A percentile compares a stretch with the other conserved stretches of the same genome.
Conservation (phyloP, 2,888 invertebrate genomes). For the Eumerus sabulonum region DNA sequence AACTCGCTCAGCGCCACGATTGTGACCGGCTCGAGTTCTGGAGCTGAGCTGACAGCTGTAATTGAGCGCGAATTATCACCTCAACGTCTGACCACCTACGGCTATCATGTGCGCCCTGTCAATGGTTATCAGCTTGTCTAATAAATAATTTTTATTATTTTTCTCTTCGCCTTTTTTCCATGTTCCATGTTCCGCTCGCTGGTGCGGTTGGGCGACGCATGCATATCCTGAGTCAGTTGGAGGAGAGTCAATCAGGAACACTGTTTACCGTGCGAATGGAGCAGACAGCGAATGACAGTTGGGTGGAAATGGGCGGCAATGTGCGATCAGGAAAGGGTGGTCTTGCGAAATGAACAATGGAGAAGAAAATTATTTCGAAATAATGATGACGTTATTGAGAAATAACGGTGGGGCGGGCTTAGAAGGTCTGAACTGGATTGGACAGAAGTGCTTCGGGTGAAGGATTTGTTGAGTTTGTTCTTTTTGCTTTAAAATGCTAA, state of each 20-base stretch:
- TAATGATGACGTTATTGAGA: constrained; percentile 20
- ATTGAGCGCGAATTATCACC: constrained; percentile 68
- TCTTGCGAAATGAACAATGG: constrained; percentile 32
- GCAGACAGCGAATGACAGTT: constrained; percentile 41
- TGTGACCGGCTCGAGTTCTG: constrained; percentile 2
- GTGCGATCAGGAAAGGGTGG: constrained; percentile 22
- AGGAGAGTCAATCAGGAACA: constrained; percentile 5
- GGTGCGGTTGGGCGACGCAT: constrained; percentile 46
- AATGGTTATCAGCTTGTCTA: constrained; percentile 69
- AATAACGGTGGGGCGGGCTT: too few species aligned
- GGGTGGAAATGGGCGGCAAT: constrained; percentile 52
- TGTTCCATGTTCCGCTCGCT: constrained; percentile 4
- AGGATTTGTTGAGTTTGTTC: too few species aligned
- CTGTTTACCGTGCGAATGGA: constrained; percentile 40
- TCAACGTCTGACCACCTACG: constrained; percentile 68
- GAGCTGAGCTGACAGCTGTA: constrained; percentile 59
- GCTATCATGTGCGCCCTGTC: constrained; percentile 68
- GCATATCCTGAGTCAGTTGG: constrained; percentile 23
- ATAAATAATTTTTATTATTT: constrained; percentile 67
- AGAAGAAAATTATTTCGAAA: constrained; percentile 17
- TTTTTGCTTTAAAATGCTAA: too few species aligned
- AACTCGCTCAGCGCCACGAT: constrained; percentile 18
- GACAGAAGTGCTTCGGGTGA: too few species aligned
- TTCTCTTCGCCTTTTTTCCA: constrained; percentile 1
- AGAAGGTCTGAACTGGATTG: too few species aligned